These are phyloP conservation scores for Anser cygnoides DNA, from an alignment of 2,113 vertebrate genomes.

Conservation along the genomic window DNA sequence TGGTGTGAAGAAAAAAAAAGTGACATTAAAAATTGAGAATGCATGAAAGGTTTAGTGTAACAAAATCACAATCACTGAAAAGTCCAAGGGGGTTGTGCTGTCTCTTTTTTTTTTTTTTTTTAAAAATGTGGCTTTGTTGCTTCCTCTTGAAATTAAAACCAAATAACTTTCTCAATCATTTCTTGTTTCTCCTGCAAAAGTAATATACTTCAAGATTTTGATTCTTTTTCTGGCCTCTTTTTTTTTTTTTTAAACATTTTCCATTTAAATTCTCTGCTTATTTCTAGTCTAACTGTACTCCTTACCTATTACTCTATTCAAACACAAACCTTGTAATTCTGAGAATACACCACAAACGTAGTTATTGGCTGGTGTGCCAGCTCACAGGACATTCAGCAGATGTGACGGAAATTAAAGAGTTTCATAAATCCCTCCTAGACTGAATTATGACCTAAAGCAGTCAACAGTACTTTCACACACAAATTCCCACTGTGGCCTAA, in stretches of 20 bases:
- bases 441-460: background rate
- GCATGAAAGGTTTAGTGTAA: background rate
- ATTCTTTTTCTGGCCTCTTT: background rate
- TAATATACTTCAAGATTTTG: background rate
- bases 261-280: background rate
- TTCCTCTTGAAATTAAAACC: background rate
- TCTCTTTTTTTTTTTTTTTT: background rate
- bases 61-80: background rate
- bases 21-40: background rate
- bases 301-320: background rate
- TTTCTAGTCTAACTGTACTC: background rate
- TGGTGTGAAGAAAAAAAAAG: background rate
- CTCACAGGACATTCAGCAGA: background rate
- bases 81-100: background rate
- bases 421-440: background rate
- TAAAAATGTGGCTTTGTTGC: background rate
- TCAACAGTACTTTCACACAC: background rate
- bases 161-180: background rate
- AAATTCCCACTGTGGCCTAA: rapidly evolving
- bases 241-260: background rate
- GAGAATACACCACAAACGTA: background rate
- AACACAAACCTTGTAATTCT: background rate
- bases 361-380: background rate
- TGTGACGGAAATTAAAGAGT: background rate
- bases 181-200: background rate